Evolutionary conservation across 2,113 vertebrate species (phyloP).

Genomic region (Malurus cyaneus): DNA sequence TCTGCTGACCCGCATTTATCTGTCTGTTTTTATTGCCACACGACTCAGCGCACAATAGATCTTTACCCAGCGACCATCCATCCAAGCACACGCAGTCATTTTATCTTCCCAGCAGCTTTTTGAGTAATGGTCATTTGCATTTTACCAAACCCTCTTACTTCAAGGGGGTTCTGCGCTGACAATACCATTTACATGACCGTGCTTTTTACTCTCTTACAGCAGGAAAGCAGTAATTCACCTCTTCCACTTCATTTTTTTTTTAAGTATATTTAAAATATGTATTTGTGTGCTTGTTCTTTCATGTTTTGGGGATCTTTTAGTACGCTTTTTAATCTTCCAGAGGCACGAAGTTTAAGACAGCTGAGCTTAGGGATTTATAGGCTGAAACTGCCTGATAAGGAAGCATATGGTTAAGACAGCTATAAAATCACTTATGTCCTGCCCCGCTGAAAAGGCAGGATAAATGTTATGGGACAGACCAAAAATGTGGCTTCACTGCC

Average conservation of each 20-base stretch:
- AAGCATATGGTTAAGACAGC: not conserved
- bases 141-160: not conserved
- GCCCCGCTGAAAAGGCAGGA: not conserved
- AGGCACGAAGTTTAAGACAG: not conserved
- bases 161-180: not conserved
- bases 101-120: not conserved
- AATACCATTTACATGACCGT: rapidly evolving
- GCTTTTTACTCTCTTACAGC: not conserved
- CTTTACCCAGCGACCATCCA: not conserved
- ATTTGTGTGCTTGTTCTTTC: not conserved
- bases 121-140: not conserved
- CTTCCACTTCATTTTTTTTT: not conserved
- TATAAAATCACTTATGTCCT: not conserved
- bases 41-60: not conserved
- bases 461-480: not conserved
- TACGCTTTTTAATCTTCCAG: not conserved
- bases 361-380: not conserved
- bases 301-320: not conserved
- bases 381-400: not conserved
- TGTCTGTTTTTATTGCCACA: conserved; percentile 26
- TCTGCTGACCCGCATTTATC: conserved; percentile 3
- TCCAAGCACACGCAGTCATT: not conserved
- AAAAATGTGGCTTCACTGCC: not conserved
- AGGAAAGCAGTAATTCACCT: not conserved
- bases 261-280: not conserved